A percentile compares a stretch with the other conserved stretches of the same genome.
Evolutionary conservation across 2,888 invertebrate species (phyloP).

Genomic region (Dioctria rufipes): DNA sequence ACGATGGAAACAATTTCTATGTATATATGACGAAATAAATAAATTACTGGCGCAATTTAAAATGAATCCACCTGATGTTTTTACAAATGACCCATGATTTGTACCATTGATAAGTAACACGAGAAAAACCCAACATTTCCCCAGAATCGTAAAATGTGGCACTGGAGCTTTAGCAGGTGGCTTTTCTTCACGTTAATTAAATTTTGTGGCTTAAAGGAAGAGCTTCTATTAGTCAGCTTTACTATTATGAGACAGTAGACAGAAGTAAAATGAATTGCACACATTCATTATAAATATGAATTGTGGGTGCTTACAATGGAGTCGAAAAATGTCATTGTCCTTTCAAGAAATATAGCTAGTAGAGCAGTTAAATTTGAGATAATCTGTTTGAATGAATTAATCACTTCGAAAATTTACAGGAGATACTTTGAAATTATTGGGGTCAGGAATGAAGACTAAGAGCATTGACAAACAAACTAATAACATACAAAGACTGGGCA

Average conservation of each 20-base stretch:
- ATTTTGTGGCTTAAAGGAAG: conserved; percentile 38
- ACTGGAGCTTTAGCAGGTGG: conserved; percentile 41
- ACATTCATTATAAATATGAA: conserved; percentile 17
- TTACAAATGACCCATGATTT: conserved; percentile 41
- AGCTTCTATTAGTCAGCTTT: conserved; percentile 32
- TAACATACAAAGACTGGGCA: too few species aligned
- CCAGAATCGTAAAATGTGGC: conserved; percentile 17
- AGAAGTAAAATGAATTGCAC: conserved; percentile 35
- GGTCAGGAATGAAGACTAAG: too few species aligned
- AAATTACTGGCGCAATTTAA: conserved; percentile 36
- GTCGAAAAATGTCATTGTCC: not conserved
- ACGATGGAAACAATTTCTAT: not conserved
- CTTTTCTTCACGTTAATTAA: conserved; percentile 44
- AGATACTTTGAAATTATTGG: too few species aligned
- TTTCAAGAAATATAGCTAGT: not conserved
- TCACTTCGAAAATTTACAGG: not conserved
- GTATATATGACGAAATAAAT: not conserved
- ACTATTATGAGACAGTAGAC: conserved; percentile 41
- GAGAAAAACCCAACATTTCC: conserved; percentile 35
- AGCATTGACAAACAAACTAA: too few species aligned
- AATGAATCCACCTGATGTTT: conserved; percentile 41
- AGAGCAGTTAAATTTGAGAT: not conserved
- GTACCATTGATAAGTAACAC: conserved; percentile 40
- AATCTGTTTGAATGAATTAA: not conserved
- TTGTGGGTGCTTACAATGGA: not conserved